phyloP scores from a whole-genome alignment of 2,113 vertebrate species.

The Dromiciops gliroides region DNA sequence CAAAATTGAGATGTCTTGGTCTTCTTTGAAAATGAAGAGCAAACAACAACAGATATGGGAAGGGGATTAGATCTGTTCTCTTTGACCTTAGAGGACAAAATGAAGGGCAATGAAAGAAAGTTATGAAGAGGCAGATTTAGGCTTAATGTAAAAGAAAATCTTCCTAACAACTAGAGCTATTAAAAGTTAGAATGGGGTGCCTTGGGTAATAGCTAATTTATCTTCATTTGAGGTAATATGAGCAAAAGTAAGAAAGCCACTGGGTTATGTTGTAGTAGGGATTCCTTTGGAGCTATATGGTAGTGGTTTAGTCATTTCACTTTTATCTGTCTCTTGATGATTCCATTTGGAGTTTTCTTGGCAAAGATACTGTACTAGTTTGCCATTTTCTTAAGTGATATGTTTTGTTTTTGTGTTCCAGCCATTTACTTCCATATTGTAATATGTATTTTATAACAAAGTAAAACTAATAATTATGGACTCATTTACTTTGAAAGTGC shows the following conservation, averaged over 20 bases:
- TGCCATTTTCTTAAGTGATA: too few species aligned
- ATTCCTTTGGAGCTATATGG: neutral
- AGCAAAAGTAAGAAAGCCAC: neutral
- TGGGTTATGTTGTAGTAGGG: neutral
- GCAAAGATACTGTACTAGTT: too few species aligned
- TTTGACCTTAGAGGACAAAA: neutral
- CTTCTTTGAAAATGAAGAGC: too few species aligned
- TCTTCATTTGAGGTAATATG: neutral
- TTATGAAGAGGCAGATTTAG: neutral
- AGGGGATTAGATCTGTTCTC: neutral
- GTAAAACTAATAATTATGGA: too few species aligned
- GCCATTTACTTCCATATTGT: too few species aligned
- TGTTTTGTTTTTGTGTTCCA: too few species aligned
- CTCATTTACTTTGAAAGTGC: too few species aligned
- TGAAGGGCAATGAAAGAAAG: too few species aligned
- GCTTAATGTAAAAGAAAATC: neutral
- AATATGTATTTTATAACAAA: too few species aligned
- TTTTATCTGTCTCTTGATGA: neutral
- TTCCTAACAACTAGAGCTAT: neutral
- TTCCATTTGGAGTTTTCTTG: too few species aligned
- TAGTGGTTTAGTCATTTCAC: too few species aligned
- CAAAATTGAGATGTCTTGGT: too few species aligned
- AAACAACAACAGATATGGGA: neutral
- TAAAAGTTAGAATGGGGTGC: neutral
- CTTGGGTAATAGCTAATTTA: neutral